These are phyloP conservation scores for Porites lobata DNA, from an alignment of 92 coral and sea anemone genomes.

Conservation along the genomic window DNA sequence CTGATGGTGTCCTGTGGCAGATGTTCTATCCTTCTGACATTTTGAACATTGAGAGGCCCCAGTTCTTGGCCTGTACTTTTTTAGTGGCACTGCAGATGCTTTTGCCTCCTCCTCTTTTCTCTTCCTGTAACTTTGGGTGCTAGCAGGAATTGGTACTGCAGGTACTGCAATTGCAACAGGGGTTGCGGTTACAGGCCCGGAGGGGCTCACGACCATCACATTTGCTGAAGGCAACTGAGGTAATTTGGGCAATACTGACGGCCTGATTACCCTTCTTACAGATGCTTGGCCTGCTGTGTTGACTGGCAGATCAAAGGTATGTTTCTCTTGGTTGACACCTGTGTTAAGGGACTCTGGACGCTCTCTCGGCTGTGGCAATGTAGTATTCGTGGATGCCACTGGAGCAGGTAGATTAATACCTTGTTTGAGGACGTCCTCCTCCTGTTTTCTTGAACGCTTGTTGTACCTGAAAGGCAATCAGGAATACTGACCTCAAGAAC, in stretches of 20 bases:
- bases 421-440: slow-evolving; percentile 48
- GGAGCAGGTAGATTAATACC: slow-evolving; percentile 59
- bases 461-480: background rate
- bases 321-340: background rate
- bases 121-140: slow-evolving; percentile 42
- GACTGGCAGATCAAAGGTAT: background rate
- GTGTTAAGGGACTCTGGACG: background rate
- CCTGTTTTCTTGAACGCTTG: slow-evolving; percentile 49
- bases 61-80: slow-evolving; percentile 22
- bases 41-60: slow-evolving; percentile 50
- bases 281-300: slow-evolving; percentile 19
- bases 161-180: background rate
- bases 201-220: no score
- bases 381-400: background rate
- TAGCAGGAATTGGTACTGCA: background rate
- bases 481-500: background rate
- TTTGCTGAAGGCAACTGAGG: background rate
- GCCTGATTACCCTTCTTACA: background rate
- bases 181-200: background rate
- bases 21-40: slow-evolving; percentile 18
- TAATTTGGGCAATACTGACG: background rate
- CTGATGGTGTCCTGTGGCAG: slow-evolving; percentile 57
- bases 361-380: slow-evolving; percentile 13
- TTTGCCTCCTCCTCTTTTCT: background rate
- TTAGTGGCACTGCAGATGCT: background rate